Evolutionary conservation across 2,888 invertebrate genomes (phyloP), one percentile per base, ranked within the genome.

Genomic region (Agrochola macilenta): DNA sequence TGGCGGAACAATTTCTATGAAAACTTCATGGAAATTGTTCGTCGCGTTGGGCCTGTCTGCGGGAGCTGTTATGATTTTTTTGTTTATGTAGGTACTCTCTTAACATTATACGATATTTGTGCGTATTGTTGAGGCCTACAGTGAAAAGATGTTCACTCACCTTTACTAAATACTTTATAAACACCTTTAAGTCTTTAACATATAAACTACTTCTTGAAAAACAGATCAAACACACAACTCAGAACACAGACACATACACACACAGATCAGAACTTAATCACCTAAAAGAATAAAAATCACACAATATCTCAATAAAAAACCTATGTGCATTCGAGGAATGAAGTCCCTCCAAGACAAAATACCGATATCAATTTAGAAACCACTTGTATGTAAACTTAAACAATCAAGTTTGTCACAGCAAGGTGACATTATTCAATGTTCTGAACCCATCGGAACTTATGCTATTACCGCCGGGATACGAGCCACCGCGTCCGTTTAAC

Each of bases 371-470:
- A 68, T 49, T 64, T 12, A 14, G 23, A 54, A 63, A 11, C 46
- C n/a, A 58, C 35, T 30, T 46, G 60, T 35, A 20, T 65, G 35
- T 68, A 46, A 83, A 85, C 85, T 88, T 69, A 74, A 82, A 79
- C 80, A 79, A 84, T 81, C 64, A 74, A 66, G 78, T 71, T 79
- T 76, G 63, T 74, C 81, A 69, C 69, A 78, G 73, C 74, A 74
- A 65, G 76, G 77, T 81, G 81, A 77, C 81, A 81, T 87, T 84
- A 88, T 86, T 87, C 79, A 87, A 82, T 81, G 69, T 88, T 73
- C 70, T 68, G 63, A 73, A 65, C 64, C 70, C 68, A 83, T 83
- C 79, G 72, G 73, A 86, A 87, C 79, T 86, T 86, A 80, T 35
- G 82, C 81, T 76, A 86, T 88, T 87, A 81, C 70, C 66, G 72